Conservation (phyloP, 2,888 invertebrate genomes). For the Atethmia centrago region DNA sequence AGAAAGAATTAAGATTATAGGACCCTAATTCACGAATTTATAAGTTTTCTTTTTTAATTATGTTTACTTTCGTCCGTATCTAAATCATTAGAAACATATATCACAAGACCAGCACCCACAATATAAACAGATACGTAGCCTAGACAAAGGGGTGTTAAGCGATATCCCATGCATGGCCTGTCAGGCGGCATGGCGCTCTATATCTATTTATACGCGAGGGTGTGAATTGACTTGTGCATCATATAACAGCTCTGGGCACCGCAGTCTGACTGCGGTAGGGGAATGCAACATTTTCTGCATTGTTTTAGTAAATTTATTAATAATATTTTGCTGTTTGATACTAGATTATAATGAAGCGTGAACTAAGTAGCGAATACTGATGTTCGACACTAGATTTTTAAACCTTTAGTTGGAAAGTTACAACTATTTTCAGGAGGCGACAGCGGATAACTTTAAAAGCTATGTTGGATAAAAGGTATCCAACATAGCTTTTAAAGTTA, state of each 20-base stretch:
- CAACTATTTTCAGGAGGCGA: too few relatives aligned
- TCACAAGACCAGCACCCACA: background rate
- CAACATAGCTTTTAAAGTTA: too few relatives aligned
- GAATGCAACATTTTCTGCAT: conserved; percentile 69
- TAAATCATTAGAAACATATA: background rate
- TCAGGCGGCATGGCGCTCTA: conserved; percentile 27
- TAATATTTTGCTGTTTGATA: background rate
- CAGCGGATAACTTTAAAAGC: too few relatives aligned
- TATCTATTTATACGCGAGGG: conserved; percentile 67
- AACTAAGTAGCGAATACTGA: background rate
- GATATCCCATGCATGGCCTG: conserved; percentile 56
- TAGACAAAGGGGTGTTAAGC: conserved; percentile 52
- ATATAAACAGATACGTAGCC: background rate
- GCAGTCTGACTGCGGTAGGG: conserved; percentile 76
- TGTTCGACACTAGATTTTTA: background rate
- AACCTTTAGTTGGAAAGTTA: too few relatives aligned
- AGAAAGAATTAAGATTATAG: too few relatives aligned
- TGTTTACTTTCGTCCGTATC: too few relatives aligned
- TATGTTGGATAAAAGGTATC: too few relatives aligned
- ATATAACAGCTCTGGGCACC: conserved; percentile 82
- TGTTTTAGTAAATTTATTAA: conserved; percentile 8
- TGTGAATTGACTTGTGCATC: conserved; percentile 84
- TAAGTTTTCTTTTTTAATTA: too few relatives aligned
- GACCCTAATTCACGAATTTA: too few relatives aligned
- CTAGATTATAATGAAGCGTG: background rate